These are phyloP conservation scores for Scaptomyza caliginosa DNA, from an alignment of 2,888 invertebrate genomes.

Conservation along the genomic window DNA sequence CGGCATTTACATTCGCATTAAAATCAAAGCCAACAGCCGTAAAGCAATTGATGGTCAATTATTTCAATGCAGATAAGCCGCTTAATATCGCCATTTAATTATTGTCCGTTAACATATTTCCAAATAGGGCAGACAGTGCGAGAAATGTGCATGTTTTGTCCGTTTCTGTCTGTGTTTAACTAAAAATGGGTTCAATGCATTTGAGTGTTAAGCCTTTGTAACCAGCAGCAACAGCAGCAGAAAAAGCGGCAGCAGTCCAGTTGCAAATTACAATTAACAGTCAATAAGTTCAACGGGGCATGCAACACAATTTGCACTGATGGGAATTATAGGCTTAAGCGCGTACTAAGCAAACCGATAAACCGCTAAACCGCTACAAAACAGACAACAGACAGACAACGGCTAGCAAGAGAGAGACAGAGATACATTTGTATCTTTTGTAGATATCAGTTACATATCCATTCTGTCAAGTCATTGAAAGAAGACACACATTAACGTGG, in stretches of 20 bases:
- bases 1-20: slow-evolving; percentile 1
- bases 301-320: slow-evolving; percentile 46
- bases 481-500: neutral
- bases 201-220: slow-evolving; percentile 2
- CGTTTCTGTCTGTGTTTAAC: neutral
- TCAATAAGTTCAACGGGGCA: slow-evolving; percentile 52
- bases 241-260: neutral
- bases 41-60: slow-evolving; percentile 34
- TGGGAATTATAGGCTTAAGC: slow-evolving; percentile 39
- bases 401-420: neutral
- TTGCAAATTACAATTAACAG: slow-evolving; percentile 53
- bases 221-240: neutral
- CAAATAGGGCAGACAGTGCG: neutral
- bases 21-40: slow-evolving; percentile 22
- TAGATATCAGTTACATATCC: too few species aligned
- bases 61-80: slow-evolving; percentile 39
- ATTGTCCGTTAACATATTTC: slow-evolving; percentile 29
- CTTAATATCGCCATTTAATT: slow-evolving; percentile 44
- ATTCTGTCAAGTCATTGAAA: neutral
- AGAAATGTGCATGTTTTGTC: neutral
- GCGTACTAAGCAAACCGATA: slow-evolving; percentile 27
- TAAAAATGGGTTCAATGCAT: slow-evolving; percentile 11
- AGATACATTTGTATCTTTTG: too few species aligned
- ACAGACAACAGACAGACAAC: neutral
- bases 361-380: slow-evolving; percentile 11